Conservation (phyloP, 64 coral and sea anemone genomes). For the Dendronephthya gigantea region DNA sequence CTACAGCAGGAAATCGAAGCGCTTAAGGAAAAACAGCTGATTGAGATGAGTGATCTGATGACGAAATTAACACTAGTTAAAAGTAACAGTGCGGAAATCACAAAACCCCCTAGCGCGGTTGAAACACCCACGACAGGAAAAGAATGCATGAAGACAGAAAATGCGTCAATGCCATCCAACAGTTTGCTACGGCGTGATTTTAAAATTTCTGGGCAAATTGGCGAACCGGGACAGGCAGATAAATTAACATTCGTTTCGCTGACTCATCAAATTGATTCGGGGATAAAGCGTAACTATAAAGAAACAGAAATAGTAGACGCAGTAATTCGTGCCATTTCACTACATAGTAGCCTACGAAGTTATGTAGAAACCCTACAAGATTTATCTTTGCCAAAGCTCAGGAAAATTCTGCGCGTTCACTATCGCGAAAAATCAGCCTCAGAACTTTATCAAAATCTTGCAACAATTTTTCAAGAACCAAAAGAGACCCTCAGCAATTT, state of each 20-base stretch:
- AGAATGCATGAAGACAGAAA: no score
- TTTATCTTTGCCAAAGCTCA: background rate
- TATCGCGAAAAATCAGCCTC: background rate
- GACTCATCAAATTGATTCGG: slow-evolving; percentile 21
- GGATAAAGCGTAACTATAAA: slow-evolving; percentile 5
- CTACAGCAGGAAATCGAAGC: background rate
- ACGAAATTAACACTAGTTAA: background rate
- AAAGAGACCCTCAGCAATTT: background rate
- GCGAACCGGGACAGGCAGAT: no score
- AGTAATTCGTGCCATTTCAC: slow-evolving; percentile 11
- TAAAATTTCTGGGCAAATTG: slow-evolving; percentile 13
- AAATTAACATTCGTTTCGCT: slow-evolving; percentile 17
- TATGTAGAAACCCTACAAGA: slow-evolving; percentile 9
- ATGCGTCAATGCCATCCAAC: no score
- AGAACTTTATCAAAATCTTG: background rate
- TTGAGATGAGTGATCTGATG: background rate
- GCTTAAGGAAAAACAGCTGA: background rate
- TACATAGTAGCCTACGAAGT: slow-evolving; percentile 17
- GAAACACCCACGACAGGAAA: no score
- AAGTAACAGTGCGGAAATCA: background rate
- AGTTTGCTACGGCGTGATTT: background rate
- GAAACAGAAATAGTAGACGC: slow-evolving; percentile 14
- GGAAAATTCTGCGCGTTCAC: slow-evolving; percentile 1
- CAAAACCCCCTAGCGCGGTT: background rate
- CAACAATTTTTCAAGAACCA: background rate